Conservation (phyloP, 1,140 invertebrate genomes). For the Pachyrhynchus sulphureomaculatus region DNA sequence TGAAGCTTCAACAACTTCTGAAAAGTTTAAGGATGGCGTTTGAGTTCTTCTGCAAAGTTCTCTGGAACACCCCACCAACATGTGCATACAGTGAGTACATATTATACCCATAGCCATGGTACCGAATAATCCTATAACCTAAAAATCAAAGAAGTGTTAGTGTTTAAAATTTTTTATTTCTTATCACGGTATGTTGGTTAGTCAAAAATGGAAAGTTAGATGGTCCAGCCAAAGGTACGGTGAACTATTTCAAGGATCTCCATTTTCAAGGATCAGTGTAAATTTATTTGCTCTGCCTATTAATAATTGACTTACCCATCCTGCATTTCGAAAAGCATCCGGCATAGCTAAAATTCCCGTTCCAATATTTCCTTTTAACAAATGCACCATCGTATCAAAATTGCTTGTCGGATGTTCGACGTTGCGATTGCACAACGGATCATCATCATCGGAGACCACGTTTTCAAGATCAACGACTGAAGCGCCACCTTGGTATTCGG, state of each 20-base stretch:
- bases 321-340: conserved; percentile 80
- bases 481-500: conserved; percentile 49
- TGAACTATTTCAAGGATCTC: too few species aligned
- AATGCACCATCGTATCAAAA: conserved; percentile 76
- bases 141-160: background rate
- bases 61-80: conserved; percentile 73
- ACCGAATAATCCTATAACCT: conserved; percentile 60
- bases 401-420: conserved; percentile 78
- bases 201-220: too few species aligned
- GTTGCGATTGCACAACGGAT: conserved; percentile 65
- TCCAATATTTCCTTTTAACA: conserved; percentile 65
- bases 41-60: conserved; percentile 67
- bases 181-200: too few species aligned
- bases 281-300: too few species aligned
- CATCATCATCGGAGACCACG: conserved; percentile 55
- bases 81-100: conserved; percentile 87
- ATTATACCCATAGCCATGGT: conserved; percentile 75
- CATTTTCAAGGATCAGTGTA: too few species aligned
- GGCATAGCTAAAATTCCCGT: conserved; percentile 74
- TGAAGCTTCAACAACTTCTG: conserved; percentile 70
- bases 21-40: conserved; percentile 67
- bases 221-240: too few species aligned
- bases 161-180: background rate
- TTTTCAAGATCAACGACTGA: conserved; percentile 44
- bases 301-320: conserved; percentile 61